Base-by-base conservation (phyloP, 2,797 vertebrate genomes). In the Artibeus jamaicensis region DNA sequence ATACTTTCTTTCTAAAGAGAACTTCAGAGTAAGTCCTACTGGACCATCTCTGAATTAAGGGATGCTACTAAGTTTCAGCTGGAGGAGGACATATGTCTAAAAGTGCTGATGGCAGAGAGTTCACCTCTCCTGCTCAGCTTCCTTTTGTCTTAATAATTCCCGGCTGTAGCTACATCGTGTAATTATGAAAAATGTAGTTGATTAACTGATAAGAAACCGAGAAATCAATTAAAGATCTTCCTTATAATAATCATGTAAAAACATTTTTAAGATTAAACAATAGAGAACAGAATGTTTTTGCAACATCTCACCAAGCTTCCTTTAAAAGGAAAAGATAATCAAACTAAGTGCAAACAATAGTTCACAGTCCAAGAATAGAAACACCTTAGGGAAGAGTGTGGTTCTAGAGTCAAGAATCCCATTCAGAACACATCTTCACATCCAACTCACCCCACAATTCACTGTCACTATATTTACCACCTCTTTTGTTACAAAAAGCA, bases 1-100 rank as follows among this genome's bases (percentile, higher is more conserved):
- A 84, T 84, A 2, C 2, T 93, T 93, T 93, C 77, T 86, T 95
- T 62, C 15, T 95, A 44, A 95, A 85, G 19, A 86, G 37, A 93
- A 93, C 7, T 71, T 96, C 42, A 92, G 29, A 97, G 73, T 65
- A 84, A 59, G 14, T 57, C 42, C 50, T 50, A 10, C 44, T 76
- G 11, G 8, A 86, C 19, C 67, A 67, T 53, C 50, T 93, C 79
- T 79, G 37, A 94, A 95, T 68, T 78, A 83, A 81, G 19, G 39
- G 9, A 44, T 34, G 46, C 65, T 46, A 79, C 57, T 9, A 37
- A 93, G 34, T 50, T 81, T 93, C 65, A 62, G 48, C 39, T 86
- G 26, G 48, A 87, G 42, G 82, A 53, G n/a, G 77, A 83, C 22
- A 59, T 6, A 44, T 6, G 9, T 39, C 50, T 71, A 50, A 81